Evolutionary conservation across 1,140 invertebrate species (phyloP).

Genomic region (Sarcophaga bullata): DNA sequence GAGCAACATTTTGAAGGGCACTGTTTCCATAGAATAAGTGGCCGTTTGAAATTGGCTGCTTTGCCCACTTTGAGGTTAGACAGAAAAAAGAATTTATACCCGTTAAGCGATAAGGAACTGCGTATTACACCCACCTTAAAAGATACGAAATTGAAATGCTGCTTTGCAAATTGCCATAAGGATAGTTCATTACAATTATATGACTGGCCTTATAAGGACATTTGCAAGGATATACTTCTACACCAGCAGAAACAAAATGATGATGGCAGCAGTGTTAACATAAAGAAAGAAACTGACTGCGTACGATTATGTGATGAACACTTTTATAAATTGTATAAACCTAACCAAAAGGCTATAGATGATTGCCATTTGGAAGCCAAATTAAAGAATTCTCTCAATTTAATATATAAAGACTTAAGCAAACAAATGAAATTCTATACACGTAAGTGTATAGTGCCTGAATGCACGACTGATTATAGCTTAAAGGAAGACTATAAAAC

Average conservation of each 20-base stretch:
- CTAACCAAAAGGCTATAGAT: not conserved
- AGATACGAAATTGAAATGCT: too few relatives aligned
- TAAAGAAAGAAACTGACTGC: not conserved
- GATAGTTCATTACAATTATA: not conserved
- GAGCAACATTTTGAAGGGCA: not conserved
- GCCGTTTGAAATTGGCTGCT: not conserved
- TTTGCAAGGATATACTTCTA: not conserved
- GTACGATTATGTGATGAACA: constrained; percentile 17
- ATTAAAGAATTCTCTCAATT: too few relatives aligned
- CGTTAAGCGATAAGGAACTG: too few relatives aligned
- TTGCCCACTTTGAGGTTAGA: not conserved
- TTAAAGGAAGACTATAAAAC: not conserved
- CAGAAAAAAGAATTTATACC: not conserved
- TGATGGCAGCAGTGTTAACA: too few relatives aligned
- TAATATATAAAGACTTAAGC: not conserved
- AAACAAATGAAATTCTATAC: not conserved
- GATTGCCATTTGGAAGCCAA: too few relatives aligned
- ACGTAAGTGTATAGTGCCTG: not conserved
- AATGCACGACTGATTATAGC: not conserved
- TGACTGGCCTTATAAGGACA: not conserved
- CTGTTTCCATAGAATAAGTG: not conserved
- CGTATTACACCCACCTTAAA: too few relatives aligned
- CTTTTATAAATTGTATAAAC: not conserved
- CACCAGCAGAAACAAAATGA: too few relatives aligned
- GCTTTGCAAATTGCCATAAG: not conserved